Evolutionary conservation across 2,797 vertebrate genomes (phyloP).

Genomic region (Sarcoramphus papa): DNA sequence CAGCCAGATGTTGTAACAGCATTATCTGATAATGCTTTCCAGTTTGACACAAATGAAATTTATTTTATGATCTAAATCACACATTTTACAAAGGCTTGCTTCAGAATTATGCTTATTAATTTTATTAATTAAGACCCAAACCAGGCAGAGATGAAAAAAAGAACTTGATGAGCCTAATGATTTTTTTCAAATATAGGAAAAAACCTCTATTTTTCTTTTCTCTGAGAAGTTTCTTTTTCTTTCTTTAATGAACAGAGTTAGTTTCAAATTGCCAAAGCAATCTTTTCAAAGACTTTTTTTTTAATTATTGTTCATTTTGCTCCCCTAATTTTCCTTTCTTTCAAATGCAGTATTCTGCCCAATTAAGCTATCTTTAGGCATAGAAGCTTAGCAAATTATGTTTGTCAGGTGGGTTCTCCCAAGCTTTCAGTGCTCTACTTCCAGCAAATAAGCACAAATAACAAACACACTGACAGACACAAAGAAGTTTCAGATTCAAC

Average conservation of each 20-base stretch:
- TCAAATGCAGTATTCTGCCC: not conserved
- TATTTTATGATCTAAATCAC: not conserved
- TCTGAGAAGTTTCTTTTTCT: not conserved
- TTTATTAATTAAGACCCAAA: not conserved
- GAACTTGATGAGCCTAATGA: not conserved
- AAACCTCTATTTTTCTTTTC: not conserved
- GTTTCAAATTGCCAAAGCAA: not conserved
- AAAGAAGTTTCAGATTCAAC: constrained; percentile 12
- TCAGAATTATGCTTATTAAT: not conserved
- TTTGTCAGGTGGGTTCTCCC: not conserved
- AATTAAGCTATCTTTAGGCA: constrained; percentile 3
- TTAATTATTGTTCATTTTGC: not conserved
- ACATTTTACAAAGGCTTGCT: not conserved
- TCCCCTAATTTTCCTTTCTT: not conserved
- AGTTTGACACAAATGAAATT: not conserved
- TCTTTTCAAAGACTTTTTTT: not conserved
- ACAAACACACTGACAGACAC: not conserved
- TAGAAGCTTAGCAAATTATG: not conserved
- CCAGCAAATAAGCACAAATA: not conserved
- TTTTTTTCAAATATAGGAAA: not conserved
- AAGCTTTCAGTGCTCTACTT: not conserved
- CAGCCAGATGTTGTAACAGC: not conserved
- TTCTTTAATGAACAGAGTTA: not conserved
- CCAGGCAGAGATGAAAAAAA: not conserved
- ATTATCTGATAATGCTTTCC: not conserved